A percentile compares a stretch with the other conserved stretches of the same genome.
These are phyloP conservation scores for Actenoides lindsayi DNA, from an alignment of 2,113 vertebrate species.

Conservation along the genomic window DNA sequence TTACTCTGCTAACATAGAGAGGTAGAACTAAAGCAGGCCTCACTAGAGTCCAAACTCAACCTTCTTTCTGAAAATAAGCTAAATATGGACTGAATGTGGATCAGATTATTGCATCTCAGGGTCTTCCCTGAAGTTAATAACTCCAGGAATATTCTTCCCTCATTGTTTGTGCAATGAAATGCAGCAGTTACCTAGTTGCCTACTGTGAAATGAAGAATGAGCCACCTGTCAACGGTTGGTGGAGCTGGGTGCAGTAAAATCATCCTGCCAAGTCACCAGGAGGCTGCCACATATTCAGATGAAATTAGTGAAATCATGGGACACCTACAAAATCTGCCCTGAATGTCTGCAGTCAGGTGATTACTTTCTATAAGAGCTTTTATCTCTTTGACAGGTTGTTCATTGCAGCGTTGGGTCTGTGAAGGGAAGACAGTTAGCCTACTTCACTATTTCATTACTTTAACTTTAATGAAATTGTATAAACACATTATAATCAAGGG, in stretches of 20 bases:
- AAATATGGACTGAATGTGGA: not conserved
- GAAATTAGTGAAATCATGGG: not conserved
- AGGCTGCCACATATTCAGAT: not conserved
- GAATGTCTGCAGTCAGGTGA: not conserved
- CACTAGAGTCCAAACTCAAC: not conserved
- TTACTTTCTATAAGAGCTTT: not conserved
- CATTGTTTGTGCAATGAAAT: not conserved
- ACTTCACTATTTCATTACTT: not conserved
- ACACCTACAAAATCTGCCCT: slow-evolving; percentile 14
- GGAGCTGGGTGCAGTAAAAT: not conserved
- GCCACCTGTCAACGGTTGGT: not conserved
- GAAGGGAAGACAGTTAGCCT: not conserved
- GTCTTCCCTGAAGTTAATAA: not conserved
- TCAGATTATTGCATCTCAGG: not conserved
- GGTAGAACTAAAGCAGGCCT: not conserved
- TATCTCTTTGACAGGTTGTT: slow-evolving; percentile 2
- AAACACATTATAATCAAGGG: not conserved
- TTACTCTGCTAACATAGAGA: not conserved
- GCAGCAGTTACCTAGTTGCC: not conserved
- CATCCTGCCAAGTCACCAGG: not conserved
- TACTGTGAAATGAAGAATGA: not conserved
- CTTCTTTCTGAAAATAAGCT: not conserved
- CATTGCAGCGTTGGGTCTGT: not conserved
- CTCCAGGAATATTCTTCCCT: not conserved
- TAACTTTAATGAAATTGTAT: not conserved